phyloP scores from a whole-genome alignment of 2,113 vertebrate species.

The Oostethus manadensis region DNA sequence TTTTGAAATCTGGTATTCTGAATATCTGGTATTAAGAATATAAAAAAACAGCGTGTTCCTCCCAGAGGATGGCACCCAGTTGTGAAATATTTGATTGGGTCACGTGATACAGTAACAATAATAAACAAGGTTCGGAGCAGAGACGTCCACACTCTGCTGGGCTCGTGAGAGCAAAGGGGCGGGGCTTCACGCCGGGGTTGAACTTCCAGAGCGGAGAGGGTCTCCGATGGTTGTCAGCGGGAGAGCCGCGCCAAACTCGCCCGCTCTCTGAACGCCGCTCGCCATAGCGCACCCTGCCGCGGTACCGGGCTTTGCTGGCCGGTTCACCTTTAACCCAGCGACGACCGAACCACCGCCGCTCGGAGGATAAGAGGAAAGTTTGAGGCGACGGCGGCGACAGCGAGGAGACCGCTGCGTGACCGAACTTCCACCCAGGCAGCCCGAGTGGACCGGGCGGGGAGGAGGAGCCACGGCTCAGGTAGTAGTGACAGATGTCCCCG shows the following conservation, averaged over 20 bases:
- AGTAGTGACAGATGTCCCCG: conserved; percentile 56
- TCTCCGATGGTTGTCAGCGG: conserved; percentile 65
- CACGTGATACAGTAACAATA: too few species aligned
- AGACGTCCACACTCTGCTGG: conserved; percentile 38
- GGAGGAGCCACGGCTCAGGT: conserved; percentile 81
- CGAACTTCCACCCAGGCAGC: conserved; percentile 51
- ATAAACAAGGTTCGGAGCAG: too few species aligned
- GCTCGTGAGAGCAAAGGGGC: conserved; percentile 57
- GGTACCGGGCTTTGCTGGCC: not conserved
- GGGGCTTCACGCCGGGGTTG: conserved; percentile 50
- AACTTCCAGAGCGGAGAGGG: conserved; percentile 64
- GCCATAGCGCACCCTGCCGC: not conserved
- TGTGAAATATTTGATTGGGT: too few species aligned
- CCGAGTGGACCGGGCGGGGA: conserved; percentile 56
- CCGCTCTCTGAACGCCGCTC: conserved; percentile 40
- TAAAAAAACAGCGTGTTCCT: too few species aligned
- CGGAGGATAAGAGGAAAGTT: conserved; percentile 42
- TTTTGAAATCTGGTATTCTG: too few species aligned
- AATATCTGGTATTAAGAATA: too few species aligned
- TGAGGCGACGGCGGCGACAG: conserved; percentile 34
- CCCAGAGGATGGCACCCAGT: too few species aligned
- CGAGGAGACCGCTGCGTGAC: conserved; percentile 23
- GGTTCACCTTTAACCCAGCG: conserved; percentile 2
- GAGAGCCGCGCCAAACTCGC: conserved; percentile 55
- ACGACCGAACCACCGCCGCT: conserved; percentile 6